Evolutionary conservation across 30 jellyfish, hydroid and myxozoan species (phyloP).

Genomic region (Nemopilema nomurai): DNA sequence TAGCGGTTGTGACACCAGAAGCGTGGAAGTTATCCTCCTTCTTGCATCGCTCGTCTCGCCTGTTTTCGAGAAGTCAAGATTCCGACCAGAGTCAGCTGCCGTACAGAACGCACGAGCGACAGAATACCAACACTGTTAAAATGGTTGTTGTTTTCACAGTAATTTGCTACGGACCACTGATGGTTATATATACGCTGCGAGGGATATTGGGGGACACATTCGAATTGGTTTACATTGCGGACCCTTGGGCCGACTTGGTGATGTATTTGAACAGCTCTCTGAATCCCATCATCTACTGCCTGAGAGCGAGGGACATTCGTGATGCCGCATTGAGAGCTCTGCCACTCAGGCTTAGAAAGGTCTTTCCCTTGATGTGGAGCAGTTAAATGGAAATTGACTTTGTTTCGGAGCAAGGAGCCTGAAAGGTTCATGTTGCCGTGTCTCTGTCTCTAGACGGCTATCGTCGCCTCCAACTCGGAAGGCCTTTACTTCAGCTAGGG

Average conservation of each 20-base stretch:
- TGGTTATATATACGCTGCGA: slow-evolving; percentile 28
- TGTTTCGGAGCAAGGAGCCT: neutral
- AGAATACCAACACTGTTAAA: slow-evolving; percentile 12
- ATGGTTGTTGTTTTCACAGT: slow-evolving; percentile 26
- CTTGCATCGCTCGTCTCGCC: neutral
- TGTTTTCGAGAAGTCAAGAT: neutral
- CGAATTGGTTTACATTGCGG: slow-evolving; percentile 36
- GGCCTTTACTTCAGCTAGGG: no score
- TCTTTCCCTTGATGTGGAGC: neutral
- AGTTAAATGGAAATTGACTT: no score
- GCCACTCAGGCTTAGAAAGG: slow-evolving; percentile 3
- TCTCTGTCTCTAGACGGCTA: no score
- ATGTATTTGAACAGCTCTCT: slow-evolving; percentile 33
- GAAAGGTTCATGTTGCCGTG: no score
- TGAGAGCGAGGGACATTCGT: slow-evolving; percentile 40
- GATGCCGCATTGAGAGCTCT: slow-evolving; percentile 5
- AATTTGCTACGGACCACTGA: slow-evolving; percentile 38
- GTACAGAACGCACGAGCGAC: slow-evolving; percentile 7
- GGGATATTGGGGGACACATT: slow-evolving; percentile 44
- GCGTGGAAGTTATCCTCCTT: neutral
- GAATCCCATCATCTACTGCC: slow-evolving; percentile 38
- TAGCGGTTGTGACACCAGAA: neutral
- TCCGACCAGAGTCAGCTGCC: slow-evolving; percentile 8
- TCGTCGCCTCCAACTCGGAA: no score
- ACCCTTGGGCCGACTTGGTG: slow-evolving; percentile 58